Evolutionary conservation across 2,888 invertebrate genomes (phyloP).

Genomic region (Meiosimyza platycephala): DNA sequence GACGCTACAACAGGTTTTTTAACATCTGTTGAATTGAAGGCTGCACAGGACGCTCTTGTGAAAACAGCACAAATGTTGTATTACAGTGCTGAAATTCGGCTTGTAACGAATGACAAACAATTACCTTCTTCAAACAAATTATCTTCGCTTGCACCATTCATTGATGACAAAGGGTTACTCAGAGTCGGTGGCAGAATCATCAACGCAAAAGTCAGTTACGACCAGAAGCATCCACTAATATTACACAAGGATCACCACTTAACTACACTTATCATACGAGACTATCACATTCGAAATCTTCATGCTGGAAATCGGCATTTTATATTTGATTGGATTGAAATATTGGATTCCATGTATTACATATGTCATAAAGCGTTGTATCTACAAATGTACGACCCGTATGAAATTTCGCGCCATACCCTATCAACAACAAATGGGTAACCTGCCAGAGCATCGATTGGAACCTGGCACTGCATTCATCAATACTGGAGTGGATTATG

Average conservation of each 20-base stretch:
- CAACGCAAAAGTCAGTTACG: too few species aligned
- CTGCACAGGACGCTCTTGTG: conserved; percentile 27
- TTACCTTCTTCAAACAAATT: conserved; percentile 35
- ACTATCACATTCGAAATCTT: too few species aligned
- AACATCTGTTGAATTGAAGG: conserved; percentile 25
- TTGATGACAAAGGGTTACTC: conserved; percentile 38
- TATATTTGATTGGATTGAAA: conserved; percentile 36
- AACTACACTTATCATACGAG: too few species aligned
- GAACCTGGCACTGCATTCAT: too few species aligned
- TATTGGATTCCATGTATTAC: conserved; percentile 42
- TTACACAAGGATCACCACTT: too few species aligned
- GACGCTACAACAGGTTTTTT: conserved; percentile 21
- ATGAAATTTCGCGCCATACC: conserved; percentile 34
- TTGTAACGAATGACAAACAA: conserved; percentile 17
- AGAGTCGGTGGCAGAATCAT: conserved; percentile 45
- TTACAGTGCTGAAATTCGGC: conserved; percentile 30
- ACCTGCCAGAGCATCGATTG: conserved; percentile 41
- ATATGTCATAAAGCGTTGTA: conserved; percentile 36
- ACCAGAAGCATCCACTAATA: too few species aligned
- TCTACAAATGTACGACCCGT: conserved; percentile 41
- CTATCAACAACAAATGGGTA: conserved; percentile 44
- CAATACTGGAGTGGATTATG: too few species aligned
- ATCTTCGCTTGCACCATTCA: conserved; percentile 37
- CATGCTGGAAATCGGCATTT: conserved; percentile 41
- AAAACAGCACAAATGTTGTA: conserved; percentile 30